Evolutionary conservation across 2,797 vertebrate species (phyloP), one percentile per base, ranked within the genome.

Genomic region (Megalops cyprinoides): DNA sequence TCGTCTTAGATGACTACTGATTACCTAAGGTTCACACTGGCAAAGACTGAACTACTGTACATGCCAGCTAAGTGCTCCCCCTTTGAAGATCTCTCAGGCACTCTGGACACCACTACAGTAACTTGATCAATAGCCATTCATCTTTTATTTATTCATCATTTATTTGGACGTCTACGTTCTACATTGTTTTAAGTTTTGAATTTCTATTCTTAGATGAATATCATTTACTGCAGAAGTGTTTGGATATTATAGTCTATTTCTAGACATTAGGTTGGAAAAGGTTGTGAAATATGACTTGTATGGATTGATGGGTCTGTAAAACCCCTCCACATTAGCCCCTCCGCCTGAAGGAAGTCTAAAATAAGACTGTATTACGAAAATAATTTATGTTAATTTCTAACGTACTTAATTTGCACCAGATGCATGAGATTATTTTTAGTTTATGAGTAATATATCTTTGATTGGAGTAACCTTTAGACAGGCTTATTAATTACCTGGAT

Each of bases 311-410:
- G 46, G 25, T 56, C 49, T 76, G 44, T 44, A 31, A 75, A 51
- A 31, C n/a, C n/a, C n/a, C 73, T 51, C 25, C 18, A 56, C 46
- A 56, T 28, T 34, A 56, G 51, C 44, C 12, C 4, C 48, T 51
- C 31, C 25, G n/a, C 44, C 4, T 73, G 10, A 28, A 25, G 44
- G 74, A 76, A 76, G 14, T 76, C 74, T 55, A 76, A 76, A 56
- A 76, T 56, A 76, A 42, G 49, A 31, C 51, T 37, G n/a, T 1
- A 15, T 76, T 76, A 76, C 76, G 31, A 76, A 76, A 76, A 76
- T 76, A 55, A 56, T 53, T 39, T 74, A 1, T 51, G 42, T 48
- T 74, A 48, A 74, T 74, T 74, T 74, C 10, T 15, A 74, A 56
- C 23, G 39, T 7, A 18, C 39, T 28, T 34, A 76, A 76, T 76